Evolutionary conservation across 1,140 invertebrate genomes (phyloP), one percentile per base, ranked within the genome.

Genomic region (Platorchestia sp.): DNA sequence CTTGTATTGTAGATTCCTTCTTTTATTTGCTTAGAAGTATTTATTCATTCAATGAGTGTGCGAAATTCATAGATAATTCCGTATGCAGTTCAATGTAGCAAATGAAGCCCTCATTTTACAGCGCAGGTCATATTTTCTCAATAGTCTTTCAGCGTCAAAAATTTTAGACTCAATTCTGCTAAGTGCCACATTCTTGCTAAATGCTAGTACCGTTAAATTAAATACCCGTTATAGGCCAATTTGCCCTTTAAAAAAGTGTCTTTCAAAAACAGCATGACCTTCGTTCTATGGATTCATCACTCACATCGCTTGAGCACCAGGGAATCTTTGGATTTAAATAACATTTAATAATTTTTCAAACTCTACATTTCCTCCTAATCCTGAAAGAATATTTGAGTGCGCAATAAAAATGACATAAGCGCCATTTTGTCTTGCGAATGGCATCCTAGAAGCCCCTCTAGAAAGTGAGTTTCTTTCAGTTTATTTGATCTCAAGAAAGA

Each of bases 401-500:
- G 27, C 87, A 10, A 89, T 89, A 89, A 89, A 89, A 89, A 89
- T 89, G 87, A 89, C 14, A 41, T 22, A 89, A 89, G 41, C 43
- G 87, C 87, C 87, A 41, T 44, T 89, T 89, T 89, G 87, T 89
- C 87, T 89, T 44, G 87, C n/a, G 87, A 89, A 89, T 89, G 43
- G 87, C 43, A 44, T 3, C n/a, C 87, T 19, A 44, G 87, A 41
- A 89, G n/a, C 87, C 42, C 42, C 87, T 43, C 59, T 89, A 27
- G 87, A 89, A 42, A 44, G n/a, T 42, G 87, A 89, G n/a, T 89
- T 89, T 89, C n/a, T 89, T 89, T 42, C 43, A 41, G n/a, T 44
- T 89, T 89, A 89, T 89, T 42, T 42, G 41, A 16, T 89, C 87
- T 89, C 42, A 36, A 75, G 59, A 75, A 10, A 3, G 87, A 89